Percentiles rank a stretch among this genome's conserved stretches.
These are phyloP conservation scores for Troilus luridus DNA, from an alignment of 2,888 invertebrate genomes.

Conservation along the genomic window DNA sequence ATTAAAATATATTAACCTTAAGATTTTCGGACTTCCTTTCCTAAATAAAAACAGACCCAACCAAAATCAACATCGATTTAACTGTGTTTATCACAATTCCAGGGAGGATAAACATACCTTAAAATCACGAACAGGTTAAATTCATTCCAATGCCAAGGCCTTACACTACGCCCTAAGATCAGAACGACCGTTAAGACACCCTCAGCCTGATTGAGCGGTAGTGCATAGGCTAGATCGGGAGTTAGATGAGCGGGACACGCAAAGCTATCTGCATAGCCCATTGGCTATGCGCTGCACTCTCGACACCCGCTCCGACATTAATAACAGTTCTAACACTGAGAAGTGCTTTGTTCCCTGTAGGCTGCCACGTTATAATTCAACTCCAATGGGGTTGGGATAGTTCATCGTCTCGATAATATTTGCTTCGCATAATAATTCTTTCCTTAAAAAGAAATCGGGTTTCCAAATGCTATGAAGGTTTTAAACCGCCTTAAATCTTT, in stretches of 20 bases:
- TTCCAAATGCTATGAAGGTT: too few species aligned
- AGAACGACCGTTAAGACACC: background rate
- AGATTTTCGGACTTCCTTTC: too few species aligned
- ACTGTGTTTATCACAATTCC: too few species aligned
- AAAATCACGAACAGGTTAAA: too few species aligned
- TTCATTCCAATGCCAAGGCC: too few species aligned
- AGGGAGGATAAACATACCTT: too few species aligned
- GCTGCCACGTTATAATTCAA: background rate
- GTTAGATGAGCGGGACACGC: background rate
- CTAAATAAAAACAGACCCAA: too few species aligned
- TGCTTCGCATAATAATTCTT: background rate
- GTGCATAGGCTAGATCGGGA: background rate
- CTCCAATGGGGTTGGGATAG: background rate
- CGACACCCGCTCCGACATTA: background rate
- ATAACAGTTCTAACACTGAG: background rate
- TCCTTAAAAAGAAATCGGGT: background rate
- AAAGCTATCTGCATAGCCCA: conserved; percentile 4
- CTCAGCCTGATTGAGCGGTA: background rate
- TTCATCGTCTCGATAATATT: background rate
- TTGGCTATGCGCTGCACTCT: background rate
- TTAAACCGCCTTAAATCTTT: too few species aligned
- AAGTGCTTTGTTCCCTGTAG: background rate
- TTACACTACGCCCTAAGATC: background rate
- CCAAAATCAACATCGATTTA: too few species aligned
- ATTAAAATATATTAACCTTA: too few species aligned